phyloP scores from a whole-genome alignment of 2,888 invertebrate genomes.

The Yponomeuta evonymella region DNA sequence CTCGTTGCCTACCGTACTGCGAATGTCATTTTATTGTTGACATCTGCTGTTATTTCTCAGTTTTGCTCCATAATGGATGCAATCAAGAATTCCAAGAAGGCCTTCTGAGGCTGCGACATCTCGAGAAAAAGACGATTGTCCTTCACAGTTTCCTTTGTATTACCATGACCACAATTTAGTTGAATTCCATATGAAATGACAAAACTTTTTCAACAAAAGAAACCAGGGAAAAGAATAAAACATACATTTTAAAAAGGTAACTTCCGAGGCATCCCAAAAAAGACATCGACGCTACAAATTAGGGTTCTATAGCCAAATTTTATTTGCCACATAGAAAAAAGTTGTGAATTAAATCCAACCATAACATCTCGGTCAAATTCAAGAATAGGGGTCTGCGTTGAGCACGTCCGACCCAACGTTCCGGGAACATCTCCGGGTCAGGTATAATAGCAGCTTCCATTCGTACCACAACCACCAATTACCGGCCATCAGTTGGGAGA shows the following conservation, averaged over 20 bases:
- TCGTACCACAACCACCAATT: conserved; percentile 47
- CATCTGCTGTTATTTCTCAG: conserved; percentile 22
- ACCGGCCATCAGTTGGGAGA: conserved; percentile 46
- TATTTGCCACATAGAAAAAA: background rate
- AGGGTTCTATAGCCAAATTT: background rate
- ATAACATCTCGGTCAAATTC: background rate
- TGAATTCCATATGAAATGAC: background rate
- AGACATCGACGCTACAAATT: background rate
- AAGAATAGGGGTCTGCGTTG: background rate
- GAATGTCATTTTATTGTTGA: background rate
- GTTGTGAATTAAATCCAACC: background rate
- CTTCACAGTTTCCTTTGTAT: conserved; percentile 17
- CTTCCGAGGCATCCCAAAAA: background rate
- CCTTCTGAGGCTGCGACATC: conserved; percentile 20
- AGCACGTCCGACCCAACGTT: conserved; percentile 17
- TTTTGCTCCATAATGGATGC: conserved; percentile 29
- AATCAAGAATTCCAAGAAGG: conserved; percentile 31
- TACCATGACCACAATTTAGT: background rate
- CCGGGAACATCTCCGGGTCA: conserved; percentile 35
- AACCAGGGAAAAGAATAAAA: background rate
- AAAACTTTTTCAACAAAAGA: background rate
- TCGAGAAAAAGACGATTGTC: conserved; percentile 24
- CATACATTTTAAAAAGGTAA: background rate
- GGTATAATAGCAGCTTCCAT: conserved; percentile 44
- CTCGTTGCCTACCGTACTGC: conserved; percentile 5